phyloP scores from a whole-genome alignment of 2,797 vertebrate species.

The Hylomyscus alleni region DNA sequence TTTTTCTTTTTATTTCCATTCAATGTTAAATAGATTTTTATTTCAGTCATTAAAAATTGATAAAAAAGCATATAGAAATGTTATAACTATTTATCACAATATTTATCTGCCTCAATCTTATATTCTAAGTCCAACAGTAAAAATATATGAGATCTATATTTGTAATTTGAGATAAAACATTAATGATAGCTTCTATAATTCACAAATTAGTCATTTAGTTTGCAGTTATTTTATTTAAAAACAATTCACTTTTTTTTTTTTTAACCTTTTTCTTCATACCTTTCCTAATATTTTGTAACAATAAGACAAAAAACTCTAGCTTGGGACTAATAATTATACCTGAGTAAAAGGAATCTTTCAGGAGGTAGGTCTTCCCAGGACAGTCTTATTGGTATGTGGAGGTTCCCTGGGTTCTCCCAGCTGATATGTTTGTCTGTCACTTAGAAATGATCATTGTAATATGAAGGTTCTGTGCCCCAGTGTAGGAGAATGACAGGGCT shows the following conservation, averaged over 20 bases:
- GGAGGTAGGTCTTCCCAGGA: constrained; percentile 45
- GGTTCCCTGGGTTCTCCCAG: not conserved
- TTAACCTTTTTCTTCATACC: not conserved
- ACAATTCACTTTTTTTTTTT: not conserved
- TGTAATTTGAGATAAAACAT: constrained; percentile 32
- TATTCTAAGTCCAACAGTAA: not conserved
- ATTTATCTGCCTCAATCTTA: constrained; percentile 6
- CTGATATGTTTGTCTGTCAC: constrained; percentile 26
- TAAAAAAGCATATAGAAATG: not conserved
- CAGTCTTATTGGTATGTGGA: constrained; percentile 2
- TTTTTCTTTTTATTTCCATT: not conserved
- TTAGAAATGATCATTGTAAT: constrained; percentile 33
- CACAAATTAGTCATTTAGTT: constrained; percentile 1
- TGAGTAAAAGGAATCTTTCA: constrained; percentile 32
- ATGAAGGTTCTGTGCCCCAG: no score
- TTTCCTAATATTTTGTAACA: constrained; percentile 39
- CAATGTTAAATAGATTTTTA: constrained; percentile 31
- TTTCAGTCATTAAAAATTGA: constrained; percentile 51
- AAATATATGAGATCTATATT: not conserved
- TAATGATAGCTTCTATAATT: constrained; percentile 6
- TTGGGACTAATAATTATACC: not conserved
- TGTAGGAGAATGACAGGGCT: no score
- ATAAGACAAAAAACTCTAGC: constrained; percentile 24
- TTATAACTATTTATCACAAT: constrained; percentile 27
- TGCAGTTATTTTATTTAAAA: constrained; percentile 19